Conservation (phyloP, 2,113 vertebrate species). For the Cepphus grylle region DNA sequence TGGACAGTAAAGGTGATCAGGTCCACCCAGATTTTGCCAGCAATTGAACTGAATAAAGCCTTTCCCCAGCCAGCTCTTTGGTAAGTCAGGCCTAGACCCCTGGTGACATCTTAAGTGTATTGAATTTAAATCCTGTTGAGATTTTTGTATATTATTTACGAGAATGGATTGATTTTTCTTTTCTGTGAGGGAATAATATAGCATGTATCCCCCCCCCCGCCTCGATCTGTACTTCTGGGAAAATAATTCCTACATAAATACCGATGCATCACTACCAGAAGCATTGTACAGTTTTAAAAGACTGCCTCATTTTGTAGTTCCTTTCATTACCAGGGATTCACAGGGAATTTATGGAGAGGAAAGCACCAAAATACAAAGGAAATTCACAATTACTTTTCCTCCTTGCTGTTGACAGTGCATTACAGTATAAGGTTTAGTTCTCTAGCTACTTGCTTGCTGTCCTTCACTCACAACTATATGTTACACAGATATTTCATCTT, state of each 20-base stretch:
- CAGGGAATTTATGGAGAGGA: neutral
- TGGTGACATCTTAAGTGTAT: conserved; percentile 15
- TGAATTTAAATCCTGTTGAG: conserved; percentile 20
- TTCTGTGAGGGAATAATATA: neutral
- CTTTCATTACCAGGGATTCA: neutral
- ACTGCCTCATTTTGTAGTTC: neutral
- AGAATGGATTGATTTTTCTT: conserved; percentile 58
- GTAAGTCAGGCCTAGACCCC: neutral
- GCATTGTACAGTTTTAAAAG: neutral
- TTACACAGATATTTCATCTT: neutral
- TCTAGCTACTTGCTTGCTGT: neutral
- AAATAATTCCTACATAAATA: neutral
- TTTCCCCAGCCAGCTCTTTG: neutral
- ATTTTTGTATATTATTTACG: conserved; percentile 51
- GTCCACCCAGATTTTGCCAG: neutral
- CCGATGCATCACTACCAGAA: neutral
- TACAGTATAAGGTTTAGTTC: neutral
- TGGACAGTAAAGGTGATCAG: neutral
- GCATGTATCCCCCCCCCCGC: neutral
- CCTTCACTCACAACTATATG: neutral
- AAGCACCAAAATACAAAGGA: neutral
- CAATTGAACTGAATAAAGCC: neutral
- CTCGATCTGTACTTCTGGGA: neutral
- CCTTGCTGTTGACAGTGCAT: neutral
- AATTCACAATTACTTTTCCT: neutral